Conservation (phyloP, 2,113 vertebrate genomes). For the Phainopepla nitens region DNA sequence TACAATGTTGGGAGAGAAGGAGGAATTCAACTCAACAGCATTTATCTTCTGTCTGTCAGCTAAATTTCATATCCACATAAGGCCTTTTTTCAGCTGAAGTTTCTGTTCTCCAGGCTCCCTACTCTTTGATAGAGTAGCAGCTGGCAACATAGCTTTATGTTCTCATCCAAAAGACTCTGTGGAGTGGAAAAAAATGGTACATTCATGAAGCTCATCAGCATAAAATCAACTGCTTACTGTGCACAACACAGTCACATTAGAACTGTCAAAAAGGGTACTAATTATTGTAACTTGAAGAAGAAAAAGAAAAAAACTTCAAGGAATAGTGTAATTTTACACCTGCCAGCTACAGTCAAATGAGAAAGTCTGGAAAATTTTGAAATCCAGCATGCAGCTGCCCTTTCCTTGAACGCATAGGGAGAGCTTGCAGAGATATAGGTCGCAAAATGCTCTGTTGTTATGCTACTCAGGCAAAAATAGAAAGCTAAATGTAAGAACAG, state of each 20-base stretch:
- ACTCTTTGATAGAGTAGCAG: constrained; percentile 15
- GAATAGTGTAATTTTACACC: constrained; percentile 2
- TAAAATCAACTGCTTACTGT: constrained; percentile 32
- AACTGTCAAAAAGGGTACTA: constrained; percentile 10
- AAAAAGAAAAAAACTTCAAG: neutral
- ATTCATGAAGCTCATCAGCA: constrained; percentile 29
- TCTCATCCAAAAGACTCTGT: neutral
- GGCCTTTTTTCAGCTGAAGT: neutral
- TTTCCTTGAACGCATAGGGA: neutral
- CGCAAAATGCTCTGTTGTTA: constrained; percentile 17
- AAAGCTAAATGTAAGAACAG: constrained; percentile 27
- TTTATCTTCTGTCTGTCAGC: neutral
- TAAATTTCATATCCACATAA: neutral
- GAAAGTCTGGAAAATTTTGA: constrained; percentile 4
- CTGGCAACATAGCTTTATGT: constrained; percentile 33
- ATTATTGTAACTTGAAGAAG: neutral
- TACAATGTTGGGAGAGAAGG: neutral
- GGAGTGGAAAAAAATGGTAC: neutral
- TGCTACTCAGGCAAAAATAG: constrained; percentile 42
- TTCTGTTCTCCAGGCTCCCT: neutral
- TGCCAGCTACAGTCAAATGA: neutral
- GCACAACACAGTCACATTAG: constrained; percentile 4
- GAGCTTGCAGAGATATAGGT: constrained; percentile 15
- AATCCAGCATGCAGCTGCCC: constrained; percentile 9
- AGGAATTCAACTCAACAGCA: neutral